Evolutionary conservation across 1,140 invertebrate genomes (phyloP).

Genomic region (Latrodectus geometricus): DNA sequence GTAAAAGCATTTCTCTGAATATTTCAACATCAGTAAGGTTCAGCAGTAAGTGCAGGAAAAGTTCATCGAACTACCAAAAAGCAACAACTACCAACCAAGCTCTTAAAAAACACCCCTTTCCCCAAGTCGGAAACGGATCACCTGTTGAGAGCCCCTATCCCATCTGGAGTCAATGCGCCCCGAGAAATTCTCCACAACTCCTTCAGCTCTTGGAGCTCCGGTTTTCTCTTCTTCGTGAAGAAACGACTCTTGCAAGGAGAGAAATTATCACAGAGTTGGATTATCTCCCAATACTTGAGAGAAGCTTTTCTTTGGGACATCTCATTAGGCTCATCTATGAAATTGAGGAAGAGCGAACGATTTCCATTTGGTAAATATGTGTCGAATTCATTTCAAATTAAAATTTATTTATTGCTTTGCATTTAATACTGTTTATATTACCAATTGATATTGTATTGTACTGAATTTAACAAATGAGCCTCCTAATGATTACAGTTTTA

Average conservation of each 20-base stretch:
- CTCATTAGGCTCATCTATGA: no score
- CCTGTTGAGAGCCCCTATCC: constrained; percentile 23
- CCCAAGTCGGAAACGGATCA: constrained; percentile 30
- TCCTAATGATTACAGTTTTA: no score
- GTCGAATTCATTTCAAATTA: no score
- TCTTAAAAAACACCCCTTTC: constrained; percentile 21
- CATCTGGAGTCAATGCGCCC: constrained; percentile 30
- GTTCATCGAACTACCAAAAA: constrained; percentile 40
- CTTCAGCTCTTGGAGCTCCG: constrained; percentile 8
- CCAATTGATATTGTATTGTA: no score
- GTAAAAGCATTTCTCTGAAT: constrained; percentile 17
- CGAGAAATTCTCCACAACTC: constrained; percentile 7
- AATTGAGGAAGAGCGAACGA: not conserved
- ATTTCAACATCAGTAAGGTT: constrained; percentile 2
- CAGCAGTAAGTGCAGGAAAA: constrained; percentile 33
- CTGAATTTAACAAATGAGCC: no score
- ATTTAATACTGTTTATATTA: no score
- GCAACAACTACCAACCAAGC: not conserved
- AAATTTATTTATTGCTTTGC: no score
- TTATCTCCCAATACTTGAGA: no score
- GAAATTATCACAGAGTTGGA: no score
- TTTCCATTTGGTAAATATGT: no score
- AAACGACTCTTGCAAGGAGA: no score
- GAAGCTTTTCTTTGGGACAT: no score
- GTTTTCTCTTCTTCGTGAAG: constrained; percentile 4